Conservation (phyloP, 2,888 invertebrate genomes). For the Lithophane semibrunnea region DNA sequence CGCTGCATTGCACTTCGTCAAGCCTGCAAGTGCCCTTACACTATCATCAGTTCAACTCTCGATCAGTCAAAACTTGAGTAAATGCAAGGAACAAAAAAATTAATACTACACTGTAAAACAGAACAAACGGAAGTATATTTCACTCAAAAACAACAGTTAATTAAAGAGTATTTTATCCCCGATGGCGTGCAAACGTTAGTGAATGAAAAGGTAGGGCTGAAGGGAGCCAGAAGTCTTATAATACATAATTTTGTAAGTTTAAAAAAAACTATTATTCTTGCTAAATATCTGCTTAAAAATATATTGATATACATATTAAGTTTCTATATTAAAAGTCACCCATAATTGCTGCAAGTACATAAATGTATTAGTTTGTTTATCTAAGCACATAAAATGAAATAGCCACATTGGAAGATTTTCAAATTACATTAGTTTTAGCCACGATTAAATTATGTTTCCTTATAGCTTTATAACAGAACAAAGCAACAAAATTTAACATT, state of each 20-base stretch:
- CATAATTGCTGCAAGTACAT: constrained; percentile 55
- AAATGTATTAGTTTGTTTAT: constrained; percentile 15
- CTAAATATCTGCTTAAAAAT: constrained; percentile 48
- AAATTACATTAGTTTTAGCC: background rate
- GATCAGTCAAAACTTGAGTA: constrained; percentile 13
- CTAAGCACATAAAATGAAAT: constrained; percentile 52
- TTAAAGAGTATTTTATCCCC: constrained; percentile 16
- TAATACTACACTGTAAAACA: constrained; percentile 39
- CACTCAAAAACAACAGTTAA: constrained; percentile 37
- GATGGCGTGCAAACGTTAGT: constrained; percentile 16
- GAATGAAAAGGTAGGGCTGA: constrained; percentile 26
- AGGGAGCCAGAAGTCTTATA: constrained; percentile 47
- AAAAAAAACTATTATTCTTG: constrained; percentile 36
- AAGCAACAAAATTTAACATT: background rate
- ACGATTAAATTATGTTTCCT: background rate
- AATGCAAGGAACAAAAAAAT: constrained; percentile 41
- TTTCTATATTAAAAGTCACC: constrained; percentile 39
- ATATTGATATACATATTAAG: constrained; percentile 25
- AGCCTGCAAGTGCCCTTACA: background rate
- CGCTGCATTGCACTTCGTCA: background rate
- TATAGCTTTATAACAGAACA: background rate
- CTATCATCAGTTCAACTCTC: background rate
- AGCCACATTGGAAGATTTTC: constrained; percentile 8
- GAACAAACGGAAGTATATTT: constrained; percentile 31
- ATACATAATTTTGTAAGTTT: constrained; percentile 22